Evolutionary conservation across 2,797 vertebrate genomes (phyloP).

Genomic region (Falco columbarius): DNA sequence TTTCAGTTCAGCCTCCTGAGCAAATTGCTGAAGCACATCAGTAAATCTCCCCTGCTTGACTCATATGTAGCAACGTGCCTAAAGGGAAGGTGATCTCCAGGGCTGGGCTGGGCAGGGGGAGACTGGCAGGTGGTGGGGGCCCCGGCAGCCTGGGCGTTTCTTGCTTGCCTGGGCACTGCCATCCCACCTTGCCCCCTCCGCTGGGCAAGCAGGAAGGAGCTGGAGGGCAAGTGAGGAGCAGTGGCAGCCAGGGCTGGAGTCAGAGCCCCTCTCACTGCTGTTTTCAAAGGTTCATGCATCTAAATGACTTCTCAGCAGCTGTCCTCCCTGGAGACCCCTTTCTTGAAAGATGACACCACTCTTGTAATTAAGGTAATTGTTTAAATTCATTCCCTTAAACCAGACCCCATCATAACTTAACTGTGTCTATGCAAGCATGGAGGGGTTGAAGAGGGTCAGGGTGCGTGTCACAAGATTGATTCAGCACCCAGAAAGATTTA

Average conservation of each 20-base stretch:
- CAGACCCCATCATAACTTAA: neutral
- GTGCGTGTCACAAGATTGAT: neutral
- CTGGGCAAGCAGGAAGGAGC: neutral
- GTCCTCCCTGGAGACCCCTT: conserved; percentile 26
- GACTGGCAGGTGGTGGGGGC: neutral
- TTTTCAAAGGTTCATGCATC: neutral
- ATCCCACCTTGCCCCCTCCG: rapidly evolving
- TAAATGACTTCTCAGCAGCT: conserved; percentile 29
- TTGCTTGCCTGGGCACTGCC: rapidly evolving
- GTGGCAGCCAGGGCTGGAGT: neutral
- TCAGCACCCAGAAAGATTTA: conserved; percentile 13
- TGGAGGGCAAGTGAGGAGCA: rapidly evolving
- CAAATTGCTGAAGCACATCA: neutral
- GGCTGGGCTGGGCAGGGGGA: neutral
- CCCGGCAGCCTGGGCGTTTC: neutral
- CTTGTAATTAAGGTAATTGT: conserved; percentile 63
- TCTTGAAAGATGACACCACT: conserved; percentile 41
- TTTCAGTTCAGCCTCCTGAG: neutral
- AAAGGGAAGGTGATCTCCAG: neutral
- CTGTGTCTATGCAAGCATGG: neutral
- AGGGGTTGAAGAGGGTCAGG: neutral
- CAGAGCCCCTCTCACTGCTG: neutral
- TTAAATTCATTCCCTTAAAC: conserved; percentile 45
- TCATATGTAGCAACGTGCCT: neutral
- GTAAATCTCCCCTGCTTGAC: rapidly evolving